Conservation (phyloP, 2,797 vertebrate genomes). For the Otolemur crassicaudatus region DNA sequence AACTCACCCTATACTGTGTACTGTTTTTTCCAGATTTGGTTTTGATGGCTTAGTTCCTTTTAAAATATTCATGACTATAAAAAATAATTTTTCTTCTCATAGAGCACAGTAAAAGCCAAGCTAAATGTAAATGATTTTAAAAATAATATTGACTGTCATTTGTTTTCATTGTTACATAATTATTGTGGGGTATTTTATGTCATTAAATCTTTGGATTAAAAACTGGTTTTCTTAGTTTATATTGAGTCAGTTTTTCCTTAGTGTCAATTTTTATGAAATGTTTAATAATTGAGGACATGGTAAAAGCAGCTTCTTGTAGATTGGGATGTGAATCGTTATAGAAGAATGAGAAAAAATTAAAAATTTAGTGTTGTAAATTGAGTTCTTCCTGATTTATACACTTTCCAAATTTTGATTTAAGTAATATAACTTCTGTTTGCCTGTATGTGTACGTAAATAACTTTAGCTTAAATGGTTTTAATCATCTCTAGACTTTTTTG, state of each 20-base stretch:
- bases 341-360: constrained; percentile 17
- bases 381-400: constrained; percentile 12
- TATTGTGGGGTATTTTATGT: constrained; percentile 20
- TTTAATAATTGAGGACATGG: constrained; percentile 1
- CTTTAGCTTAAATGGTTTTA: background rate
- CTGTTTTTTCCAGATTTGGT: constrained; percentile 59
- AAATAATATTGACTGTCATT: background rate
- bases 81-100: constrained; percentile 41
- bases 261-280: constrained; percentile 46
- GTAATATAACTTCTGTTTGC: constrained; percentile 12
- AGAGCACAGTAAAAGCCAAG: constrained; percentile 29
- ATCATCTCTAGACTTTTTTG: background rate
- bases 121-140: constrained; percentile 5
- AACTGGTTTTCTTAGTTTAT: background rate
- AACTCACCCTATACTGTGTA: constrained; percentile 11
- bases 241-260: background rate
- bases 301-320: background rate
- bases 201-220: constrained; percentile 26
- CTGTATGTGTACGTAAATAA: background rate
- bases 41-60: constrained; percentile 63
- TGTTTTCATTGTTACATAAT: constrained; percentile 55
- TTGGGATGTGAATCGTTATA: background rate
- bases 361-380: background rate
- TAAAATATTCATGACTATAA: constrained; percentile 55
- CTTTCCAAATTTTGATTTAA: constrained; percentile 16